phyloP scores from a whole-genome alignment of 2,113 vertebrate species.

The Astur gentilis region DNA sequence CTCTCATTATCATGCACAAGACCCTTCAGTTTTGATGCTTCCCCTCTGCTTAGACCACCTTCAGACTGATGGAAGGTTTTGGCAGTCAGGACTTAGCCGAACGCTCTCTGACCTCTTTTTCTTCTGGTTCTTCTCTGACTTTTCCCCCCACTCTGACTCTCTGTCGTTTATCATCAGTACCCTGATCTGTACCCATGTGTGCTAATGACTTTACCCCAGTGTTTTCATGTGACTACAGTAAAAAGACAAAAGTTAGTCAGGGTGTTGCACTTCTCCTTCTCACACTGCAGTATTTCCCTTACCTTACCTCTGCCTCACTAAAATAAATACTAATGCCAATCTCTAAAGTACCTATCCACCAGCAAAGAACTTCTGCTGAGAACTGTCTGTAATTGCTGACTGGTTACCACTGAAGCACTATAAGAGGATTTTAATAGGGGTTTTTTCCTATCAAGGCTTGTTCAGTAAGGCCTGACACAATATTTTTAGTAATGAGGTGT shows the following conservation, averaged over 20 bases:
- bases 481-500: background rate
- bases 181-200: background rate
- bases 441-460: background rate
- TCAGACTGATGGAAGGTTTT: background rate
- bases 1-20: background rate
- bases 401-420: background rate
- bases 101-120: background rate
- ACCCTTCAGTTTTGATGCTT: background rate
- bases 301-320: background rate
- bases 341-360: background rate
- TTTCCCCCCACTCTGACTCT: background rate
- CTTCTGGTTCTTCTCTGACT: background rate
- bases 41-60: background rate
- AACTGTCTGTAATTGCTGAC: background rate
- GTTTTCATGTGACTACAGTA: background rate
- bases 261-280: background rate
- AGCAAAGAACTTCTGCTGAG: background rate
- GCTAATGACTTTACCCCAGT: background rate
- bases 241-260: background rate
- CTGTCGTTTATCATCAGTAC: background rate
- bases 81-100: background rate
- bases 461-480: background rate
- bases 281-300: background rate
- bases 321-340: background rate
- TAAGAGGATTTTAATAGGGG: background rate